Conservation (phyloP, 2,113 vertebrate species). For the Lates calcarifer region DNA sequence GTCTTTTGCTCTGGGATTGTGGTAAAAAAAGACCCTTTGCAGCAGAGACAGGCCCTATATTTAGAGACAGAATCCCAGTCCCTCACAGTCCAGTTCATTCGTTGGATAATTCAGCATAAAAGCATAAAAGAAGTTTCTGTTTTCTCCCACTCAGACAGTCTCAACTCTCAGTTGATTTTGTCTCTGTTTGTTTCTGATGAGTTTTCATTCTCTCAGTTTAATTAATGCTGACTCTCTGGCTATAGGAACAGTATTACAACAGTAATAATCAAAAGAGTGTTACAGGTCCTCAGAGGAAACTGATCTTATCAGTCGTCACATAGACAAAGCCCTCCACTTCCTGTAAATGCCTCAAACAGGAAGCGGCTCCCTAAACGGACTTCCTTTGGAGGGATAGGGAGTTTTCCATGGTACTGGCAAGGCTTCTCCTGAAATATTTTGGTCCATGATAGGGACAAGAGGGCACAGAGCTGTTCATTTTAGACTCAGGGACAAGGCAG, state of each 20-base stretch:
- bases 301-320: slow-evolving; percentile 48
- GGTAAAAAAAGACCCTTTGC: background rate
- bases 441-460: background rate
- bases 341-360: slow-evolving; percentile 73
- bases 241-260: background rate
- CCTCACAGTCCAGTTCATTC: background rate
- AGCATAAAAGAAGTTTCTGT: background rate
- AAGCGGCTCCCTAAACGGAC: slow-evolving; percentile 61
- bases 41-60: background rate
- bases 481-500: background rate
- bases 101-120: slow-evolving; percentile 31
- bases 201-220: background rate
- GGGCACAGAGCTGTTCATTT: slow-evolving; percentile 9
- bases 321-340: slow-evolving; percentile 69
- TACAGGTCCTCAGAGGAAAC: slow-evolving; percentile 47
- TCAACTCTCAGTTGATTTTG: background rate
- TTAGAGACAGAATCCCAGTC: background rate
- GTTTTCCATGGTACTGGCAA: slow-evolving; percentile 51
- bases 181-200: background rate
- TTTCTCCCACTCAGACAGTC: background rate
- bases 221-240: background rate
- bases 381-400: slow-evolving; percentile 59
- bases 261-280: background rate
- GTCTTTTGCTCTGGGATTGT: background rate
- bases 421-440: slow-evolving; percentile 12